phyloP scores from a whole-genome alignment of 2,797 vertebrate genomes.

The Chromis chromis region DNA sequence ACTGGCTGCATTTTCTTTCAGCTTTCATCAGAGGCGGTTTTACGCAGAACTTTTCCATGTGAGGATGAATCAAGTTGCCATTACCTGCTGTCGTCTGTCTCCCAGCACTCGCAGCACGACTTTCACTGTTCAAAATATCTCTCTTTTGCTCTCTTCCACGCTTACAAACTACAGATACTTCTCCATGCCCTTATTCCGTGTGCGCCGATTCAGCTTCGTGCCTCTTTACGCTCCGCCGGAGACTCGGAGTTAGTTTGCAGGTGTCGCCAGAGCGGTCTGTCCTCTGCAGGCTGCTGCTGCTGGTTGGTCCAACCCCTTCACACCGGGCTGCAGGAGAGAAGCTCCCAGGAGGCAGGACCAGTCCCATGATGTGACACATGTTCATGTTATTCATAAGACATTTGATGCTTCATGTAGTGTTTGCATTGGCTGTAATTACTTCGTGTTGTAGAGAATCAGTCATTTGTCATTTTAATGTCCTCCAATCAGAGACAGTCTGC shows the following conservation, averaged over 20 bases:
- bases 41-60: not conserved
- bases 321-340: constrained; percentile 9
- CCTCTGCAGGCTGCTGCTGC: constrained; percentile 20
- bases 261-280: constrained; percentile 52
- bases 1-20: too few species aligned
- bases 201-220: not conserved
- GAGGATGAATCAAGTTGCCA: constrained; percentile 26
- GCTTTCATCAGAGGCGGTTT: not conserved
- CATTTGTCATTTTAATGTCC: constrained; percentile 8
- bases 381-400: not conserved
- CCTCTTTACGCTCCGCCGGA: not conserved
- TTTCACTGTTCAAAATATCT: constrained; percentile 5
- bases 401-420: not conserved
- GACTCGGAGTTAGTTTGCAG: constrained; percentile 54
- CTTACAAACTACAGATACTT: rapidly evolving
- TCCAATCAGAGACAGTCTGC: constrained; percentile 30
- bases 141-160: not conserved
- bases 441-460: not conserved
- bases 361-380: not conserved
- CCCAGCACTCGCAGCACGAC: constrained; percentile 4
- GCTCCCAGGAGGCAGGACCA: not conserved
- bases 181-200: not conserved
- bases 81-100: constrained; percentile 62
- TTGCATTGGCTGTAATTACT: not conserved
- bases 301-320: constrained; percentile 46